A percentile compares a stretch with the other conserved stretches of the same genome.
These are phyloP conservation scores for Laticauda laticaudata DNA, from an alignment of 2,113 vertebrate genomes.

Conservation along the genomic window DNA sequence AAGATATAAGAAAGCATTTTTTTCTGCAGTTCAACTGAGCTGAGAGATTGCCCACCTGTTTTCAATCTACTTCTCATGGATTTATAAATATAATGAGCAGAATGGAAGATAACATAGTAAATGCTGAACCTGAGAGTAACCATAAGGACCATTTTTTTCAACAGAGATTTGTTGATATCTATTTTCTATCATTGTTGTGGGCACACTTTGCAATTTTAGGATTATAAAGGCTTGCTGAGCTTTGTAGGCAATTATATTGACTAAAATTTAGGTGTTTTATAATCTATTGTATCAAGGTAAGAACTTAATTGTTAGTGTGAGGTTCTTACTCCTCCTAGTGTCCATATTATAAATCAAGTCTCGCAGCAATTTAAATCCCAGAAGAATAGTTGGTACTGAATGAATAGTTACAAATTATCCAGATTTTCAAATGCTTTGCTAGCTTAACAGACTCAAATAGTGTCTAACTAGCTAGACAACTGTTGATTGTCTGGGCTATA, in stretches of 20 bases:
- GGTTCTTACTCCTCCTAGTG: neutral
- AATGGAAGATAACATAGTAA: neutral
- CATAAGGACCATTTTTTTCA: neutral
- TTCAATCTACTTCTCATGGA: neutral
- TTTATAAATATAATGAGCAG: neutral
- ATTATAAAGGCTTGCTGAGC: neutral
- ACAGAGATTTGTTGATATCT: neutral
- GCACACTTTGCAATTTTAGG: neutral
- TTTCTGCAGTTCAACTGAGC: neutral
- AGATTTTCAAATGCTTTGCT: neutral
- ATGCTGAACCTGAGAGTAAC: neutral
- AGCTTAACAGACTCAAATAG: neutral
- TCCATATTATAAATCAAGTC: neutral
- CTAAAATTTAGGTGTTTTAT: neutral
- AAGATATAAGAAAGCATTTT: neutral
- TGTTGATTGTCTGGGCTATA: neutral
- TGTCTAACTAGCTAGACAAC: neutral
- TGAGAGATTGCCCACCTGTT: neutral
- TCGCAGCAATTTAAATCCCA: neutral
- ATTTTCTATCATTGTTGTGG: neutral
- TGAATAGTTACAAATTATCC: neutral
- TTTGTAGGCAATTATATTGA: neutral
- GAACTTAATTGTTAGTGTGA: neutral
- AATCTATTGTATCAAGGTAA: neutral
- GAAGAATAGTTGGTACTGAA: neutral